A percentile compares a stretch with the other conserved stretches of the same genome.
These are phyloP conservation scores for Halcyon smyrnensis DNA, from an alignment of 2,797 vertebrate species.

Conservation along the genomic window DNA sequence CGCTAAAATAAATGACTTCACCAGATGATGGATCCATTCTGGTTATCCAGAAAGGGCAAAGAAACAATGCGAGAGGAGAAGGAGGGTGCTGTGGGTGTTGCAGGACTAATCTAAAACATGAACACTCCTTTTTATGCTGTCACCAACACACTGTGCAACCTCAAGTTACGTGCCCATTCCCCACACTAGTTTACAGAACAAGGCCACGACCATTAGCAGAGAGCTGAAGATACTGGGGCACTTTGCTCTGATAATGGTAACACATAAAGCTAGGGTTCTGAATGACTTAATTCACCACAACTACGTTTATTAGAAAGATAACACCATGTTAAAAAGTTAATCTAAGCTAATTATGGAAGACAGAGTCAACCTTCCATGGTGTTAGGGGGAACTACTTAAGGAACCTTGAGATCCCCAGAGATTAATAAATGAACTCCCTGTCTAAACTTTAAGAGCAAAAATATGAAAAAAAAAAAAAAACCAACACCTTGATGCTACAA, in stretches of 20 bases:
- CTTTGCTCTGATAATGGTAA: background rate
- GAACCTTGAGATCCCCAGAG: background rate
- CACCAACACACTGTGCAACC: background rate
- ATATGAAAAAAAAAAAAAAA: rapidly evolving
- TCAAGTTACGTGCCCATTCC: background rate
- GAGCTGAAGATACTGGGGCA: background rate
- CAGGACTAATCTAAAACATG: background rate
- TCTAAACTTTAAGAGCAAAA: background rate
- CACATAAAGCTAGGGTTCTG: background rate
- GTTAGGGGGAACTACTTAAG: background rate
- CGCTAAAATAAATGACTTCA: background rate
- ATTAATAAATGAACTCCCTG: background rate
- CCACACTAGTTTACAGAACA: rapidly evolving
- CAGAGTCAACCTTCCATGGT: background rate
- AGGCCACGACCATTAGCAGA: background rate
- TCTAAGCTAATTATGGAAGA: background rate
- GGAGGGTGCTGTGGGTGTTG: background rate
- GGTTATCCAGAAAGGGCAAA: background rate
- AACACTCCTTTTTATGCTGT: background rate
- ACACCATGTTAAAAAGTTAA: background rate
- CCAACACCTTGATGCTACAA: background rate
- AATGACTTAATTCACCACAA: background rate
- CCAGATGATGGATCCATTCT: background rate
- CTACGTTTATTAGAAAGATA: background rate
- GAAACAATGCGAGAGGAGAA: background rate